Percentiles rank a stretch among this genome's conserved stretches.
phyloP scores from a whole-genome alignment of 2,113 vertebrate species.

The Trichechus manatus region DNA sequence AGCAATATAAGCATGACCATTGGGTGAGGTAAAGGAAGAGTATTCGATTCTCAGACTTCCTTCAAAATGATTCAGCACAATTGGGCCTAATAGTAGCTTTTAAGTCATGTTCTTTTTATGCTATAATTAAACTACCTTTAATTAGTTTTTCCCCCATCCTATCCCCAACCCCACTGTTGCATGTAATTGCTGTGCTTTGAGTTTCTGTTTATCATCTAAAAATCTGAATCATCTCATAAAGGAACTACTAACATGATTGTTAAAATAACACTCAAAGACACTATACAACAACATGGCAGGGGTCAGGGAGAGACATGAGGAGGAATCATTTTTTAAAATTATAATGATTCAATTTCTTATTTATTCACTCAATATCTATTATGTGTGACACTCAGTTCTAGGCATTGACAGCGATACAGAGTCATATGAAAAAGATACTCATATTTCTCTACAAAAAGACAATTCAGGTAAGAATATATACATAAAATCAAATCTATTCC shows the following conservation, averaged over 20 bases:
- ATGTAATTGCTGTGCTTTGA: slow-evolving; percentile 70
- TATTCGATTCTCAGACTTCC: slow-evolving; percentile 60
- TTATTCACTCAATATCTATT: slow-evolving; percentile 6
- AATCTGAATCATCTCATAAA: slow-evolving; percentile 65
- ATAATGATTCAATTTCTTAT: slow-evolving; percentile 41
- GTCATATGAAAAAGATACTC: not conserved
- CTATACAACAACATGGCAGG: slow-evolving; percentile 12
- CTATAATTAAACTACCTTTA: slow-evolving; percentile 75
- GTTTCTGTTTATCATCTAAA: slow-evolving; percentile 58
- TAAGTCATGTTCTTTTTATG: slow-evolving; percentile 61
- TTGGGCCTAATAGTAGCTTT: slow-evolving; percentile 53
- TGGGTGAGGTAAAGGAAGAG: slow-evolving; percentile 64
- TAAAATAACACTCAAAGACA: slow-evolving; percentile 64
- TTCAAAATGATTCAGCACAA: slow-evolving; percentile 70
- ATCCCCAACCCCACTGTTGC: slow-evolving; percentile 33
- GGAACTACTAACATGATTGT: slow-evolving; percentile 28
- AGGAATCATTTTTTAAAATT: slow-evolving; percentile 19
- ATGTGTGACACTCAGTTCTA: not conserved
- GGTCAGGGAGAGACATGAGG: not conserved
- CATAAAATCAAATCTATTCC: no score
- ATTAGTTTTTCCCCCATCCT: slow-evolving; percentile 57
- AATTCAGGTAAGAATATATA: not conserved
- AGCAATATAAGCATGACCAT: slow-evolving; percentile 52
- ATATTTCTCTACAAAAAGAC: not conserved
- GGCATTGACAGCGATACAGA: not conserved